These are phyloP conservation scores for Callopanchax toddi DNA, from an alignment of 2,113 vertebrate species.

Conservation along the genomic window DNA sequence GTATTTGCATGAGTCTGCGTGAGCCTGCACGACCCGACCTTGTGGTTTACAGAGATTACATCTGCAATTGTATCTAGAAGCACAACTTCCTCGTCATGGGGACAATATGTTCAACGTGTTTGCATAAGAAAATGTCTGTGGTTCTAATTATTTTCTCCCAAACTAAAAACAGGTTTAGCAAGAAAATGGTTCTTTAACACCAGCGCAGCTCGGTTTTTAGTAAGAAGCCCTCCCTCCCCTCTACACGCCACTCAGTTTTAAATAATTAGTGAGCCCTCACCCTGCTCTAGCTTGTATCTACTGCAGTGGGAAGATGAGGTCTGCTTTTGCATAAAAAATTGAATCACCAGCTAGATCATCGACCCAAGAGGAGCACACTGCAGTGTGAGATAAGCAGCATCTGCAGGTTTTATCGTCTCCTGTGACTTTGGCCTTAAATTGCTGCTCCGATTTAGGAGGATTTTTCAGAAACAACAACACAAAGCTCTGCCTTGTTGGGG, in stretches of 20 bases:
- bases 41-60: slow-evolving; percentile 31
- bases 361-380: slow-evolving; percentile 49
- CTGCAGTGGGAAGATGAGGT: slow-evolving; percentile 21
- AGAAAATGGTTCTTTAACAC: background rate
- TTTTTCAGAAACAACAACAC: slow-evolving; percentile 4
- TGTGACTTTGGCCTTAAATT: slow-evolving; percentile 16
- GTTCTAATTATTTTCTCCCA: background rate
- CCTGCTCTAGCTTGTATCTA: slow-evolving; percentile 6
- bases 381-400: slow-evolving; percentile 52
- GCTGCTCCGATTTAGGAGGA: background rate
- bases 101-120: slow-evolving; percentile 32
- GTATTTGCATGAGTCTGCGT: slow-evolving; percentile 10
- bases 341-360: slow-evolving; percentile 49
- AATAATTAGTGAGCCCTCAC: slow-evolving; percentile 21
- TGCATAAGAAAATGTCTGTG: slow-evolving; percentile 18
- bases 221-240: background rate
- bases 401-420: slow-evolving; percentile 31
- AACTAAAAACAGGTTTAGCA: background rate
- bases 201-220: background rate
- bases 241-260: background rate
- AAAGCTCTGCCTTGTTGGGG: slow-evolving; percentile 11
- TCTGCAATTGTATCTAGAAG: slow-evolving; percentile 14
- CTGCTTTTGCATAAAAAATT: slow-evolving; percentile 48
- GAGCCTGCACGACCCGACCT: background rate
- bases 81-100: slow-evolving; percentile 30